Conservation (phyloP, 2,888 invertebrate genomes). For the Calameuta filiformis region DNA sequence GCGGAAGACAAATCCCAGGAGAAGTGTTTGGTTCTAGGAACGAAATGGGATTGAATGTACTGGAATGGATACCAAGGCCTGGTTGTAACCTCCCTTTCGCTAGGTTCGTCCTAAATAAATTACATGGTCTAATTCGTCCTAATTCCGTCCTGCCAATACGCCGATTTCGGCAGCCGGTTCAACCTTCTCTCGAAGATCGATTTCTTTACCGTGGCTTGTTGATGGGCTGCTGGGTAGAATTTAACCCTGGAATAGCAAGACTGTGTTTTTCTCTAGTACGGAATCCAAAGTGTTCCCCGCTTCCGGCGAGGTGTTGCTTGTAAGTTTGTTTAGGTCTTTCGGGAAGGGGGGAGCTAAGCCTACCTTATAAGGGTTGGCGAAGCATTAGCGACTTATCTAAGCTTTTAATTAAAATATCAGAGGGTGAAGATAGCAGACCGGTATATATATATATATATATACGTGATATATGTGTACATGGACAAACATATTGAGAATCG, state of each 20-base stretch:
- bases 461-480: background rate
- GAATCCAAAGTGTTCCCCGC: background rate
- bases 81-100: background rate
- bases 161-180: background rate
- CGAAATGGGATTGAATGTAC: background rate
- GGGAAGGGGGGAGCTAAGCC: conserved; percentile 2
- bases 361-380: conserved; percentile 20
- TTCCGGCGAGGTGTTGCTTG: conserved; percentile 1
- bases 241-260: background rate
- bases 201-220: conserved; percentile 13
- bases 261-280: background rate
- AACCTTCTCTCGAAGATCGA: conserved; percentile 8
- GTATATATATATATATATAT: too few relatives aligned
- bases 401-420: conserved; percentile 11
- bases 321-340: conserved; percentile 14
- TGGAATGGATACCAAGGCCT: background rate
- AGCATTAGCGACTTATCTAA: conserved; percentile 18
- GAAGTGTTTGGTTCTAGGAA: background rate
- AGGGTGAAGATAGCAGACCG: background rate
- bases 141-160: conserved; percentile 13
- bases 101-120: conserved; percentile 6
- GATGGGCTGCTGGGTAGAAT: conserved; percentile 1
- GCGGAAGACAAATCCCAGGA: background rate
- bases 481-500: background rate
- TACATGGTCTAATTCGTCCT: conserved; percentile 13